Conservation (phyloP, 2,113 vertebrate genomes). For the Chlorodrepanis virens region DNA sequence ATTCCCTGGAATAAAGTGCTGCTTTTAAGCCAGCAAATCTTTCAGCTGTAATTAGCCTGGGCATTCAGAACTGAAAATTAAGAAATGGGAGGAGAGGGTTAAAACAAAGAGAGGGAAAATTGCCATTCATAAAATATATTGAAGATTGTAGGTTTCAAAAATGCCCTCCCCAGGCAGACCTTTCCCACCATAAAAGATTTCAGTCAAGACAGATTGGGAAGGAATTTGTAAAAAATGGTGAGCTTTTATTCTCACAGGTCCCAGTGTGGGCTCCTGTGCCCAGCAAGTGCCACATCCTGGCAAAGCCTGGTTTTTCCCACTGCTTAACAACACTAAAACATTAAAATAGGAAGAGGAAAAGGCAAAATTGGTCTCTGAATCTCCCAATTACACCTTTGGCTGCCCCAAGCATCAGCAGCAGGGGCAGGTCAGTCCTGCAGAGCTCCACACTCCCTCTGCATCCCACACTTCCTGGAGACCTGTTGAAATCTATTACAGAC, state of each 20-base stretch:
- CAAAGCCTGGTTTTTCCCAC: neutral
- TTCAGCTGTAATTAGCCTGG: slow-evolving; percentile 7
- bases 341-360: neutral
- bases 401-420: neutral
- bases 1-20: neutral
- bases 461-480: neutral
- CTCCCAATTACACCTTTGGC: slow-evolving; percentile 29
- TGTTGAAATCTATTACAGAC: slow-evolving; percentile 64
- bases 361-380: neutral
- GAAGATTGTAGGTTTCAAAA: neutral
- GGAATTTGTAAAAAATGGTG: neutral
- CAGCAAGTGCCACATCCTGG: neutral
- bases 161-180: neutral
- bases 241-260: neutral
- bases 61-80: neutral
- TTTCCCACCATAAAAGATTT: neutral
- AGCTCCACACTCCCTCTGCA: neutral
- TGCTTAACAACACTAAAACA: neutral
- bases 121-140: neutral
- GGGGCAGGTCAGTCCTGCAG: neutral
- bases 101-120: neutral
- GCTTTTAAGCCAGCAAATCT: slow-evolving; percentile 5
- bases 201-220: neutral
- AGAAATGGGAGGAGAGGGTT: neutral
- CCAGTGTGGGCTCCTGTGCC: neutral